Base-by-base conservation (phyloP, 2,888 invertebrate genomes). In the Rhorus exstirpatorius region DNA sequence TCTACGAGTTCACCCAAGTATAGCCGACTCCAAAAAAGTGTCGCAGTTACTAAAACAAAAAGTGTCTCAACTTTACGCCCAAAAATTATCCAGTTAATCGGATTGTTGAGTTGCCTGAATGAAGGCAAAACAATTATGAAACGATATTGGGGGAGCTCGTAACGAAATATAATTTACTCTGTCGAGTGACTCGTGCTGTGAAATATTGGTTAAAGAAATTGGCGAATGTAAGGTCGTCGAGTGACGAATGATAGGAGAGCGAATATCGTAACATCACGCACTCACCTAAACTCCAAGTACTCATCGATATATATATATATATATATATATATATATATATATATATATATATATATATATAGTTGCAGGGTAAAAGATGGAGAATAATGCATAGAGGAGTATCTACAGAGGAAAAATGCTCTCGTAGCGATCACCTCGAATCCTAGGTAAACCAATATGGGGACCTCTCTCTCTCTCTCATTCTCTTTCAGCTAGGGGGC, bases 191-290 rank as follows among this genome's bases (percentile, higher is more conserved):
- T 49, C 51, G 65, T 63, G 49, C 35, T 14, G 61, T 41, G 68
- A 74, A 68, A 58, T 58, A 63, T 26, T 41, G 70, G 41, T 70
- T 6, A 12, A 71, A 26, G 53, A 71, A 81, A 81, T 76, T 71
- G 81, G 49, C 71, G 58, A 72, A 44, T 44, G 79, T 51, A 19
- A 63, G 53, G n/a, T n/a, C n/a, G 53, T 71, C 55, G 78, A 68
- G 65, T 75, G 61, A 75, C 55, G 70, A 75, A 80, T 41, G 75
- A 75, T 63, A 63, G 8, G 53, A 44, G 44, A 41, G 38, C 38
- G 38, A 77, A 81, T 55, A 72, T 72, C 72, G 21, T 31, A 81
- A 67, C 53, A 51, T 72, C 81, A 81, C 81, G 81, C 81, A 77
- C 77, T 60, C 31, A 31, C 31, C 31, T 6, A n/a, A n/a, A 31